phyloP scores from a whole-genome alignment of 1,140 invertebrate species.

The Contarinia nasturtii region DNA sequence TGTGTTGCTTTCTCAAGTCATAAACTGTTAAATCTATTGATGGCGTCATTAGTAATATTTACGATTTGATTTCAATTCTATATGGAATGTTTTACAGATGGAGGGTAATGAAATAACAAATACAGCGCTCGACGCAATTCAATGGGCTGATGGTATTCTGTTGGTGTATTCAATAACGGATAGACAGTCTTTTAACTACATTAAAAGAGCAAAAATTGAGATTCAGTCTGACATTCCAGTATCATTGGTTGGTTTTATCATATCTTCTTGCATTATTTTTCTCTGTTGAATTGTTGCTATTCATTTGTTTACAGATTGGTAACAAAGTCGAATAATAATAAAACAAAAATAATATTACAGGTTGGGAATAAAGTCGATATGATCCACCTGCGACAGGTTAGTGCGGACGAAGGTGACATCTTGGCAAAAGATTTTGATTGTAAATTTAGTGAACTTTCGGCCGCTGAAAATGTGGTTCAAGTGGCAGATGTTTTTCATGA shows the following conservation, averaged over 20 bases:
- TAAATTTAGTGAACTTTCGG: slow-evolving; percentile 73
- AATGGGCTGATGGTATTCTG: slow-evolving; percentile 77
- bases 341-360: too few species aligned
- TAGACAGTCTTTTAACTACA: slow-evolving; percentile 65
- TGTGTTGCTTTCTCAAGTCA: background rate
- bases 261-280: too few species aligned
- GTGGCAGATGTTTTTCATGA: slow-evolving; percentile 72
- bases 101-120: slow-evolving; percentile 51
- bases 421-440: slow-evolving; percentile 73
- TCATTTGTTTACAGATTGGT: too few species aligned
- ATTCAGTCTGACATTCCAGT: slow-evolving; percentile 52
- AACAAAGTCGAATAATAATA: too few species aligned
- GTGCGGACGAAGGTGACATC: slow-evolving; percentile 70
- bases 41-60: background rate
- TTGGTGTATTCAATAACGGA: slow-evolving; percentile 86
- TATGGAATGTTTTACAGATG: too few species aligned
- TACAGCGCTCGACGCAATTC: slow-evolving; percentile 40
- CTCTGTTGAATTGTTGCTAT: background rate
- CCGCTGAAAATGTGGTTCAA: slow-evolving; percentile 62
- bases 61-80: too few species aligned
- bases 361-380: slow-evolving; percentile 88
- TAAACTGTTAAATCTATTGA: background rate
- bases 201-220: slow-evolving; percentile 52
- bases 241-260: slow-evolving; percentile 13
- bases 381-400: slow-evolving; percentile 78